Percentiles rank a stretch among this genome's conserved stretches.
phyloP scores from a whole-genome alignment of 2,888 invertebrate species.

The Idaea aversata region DNA sequence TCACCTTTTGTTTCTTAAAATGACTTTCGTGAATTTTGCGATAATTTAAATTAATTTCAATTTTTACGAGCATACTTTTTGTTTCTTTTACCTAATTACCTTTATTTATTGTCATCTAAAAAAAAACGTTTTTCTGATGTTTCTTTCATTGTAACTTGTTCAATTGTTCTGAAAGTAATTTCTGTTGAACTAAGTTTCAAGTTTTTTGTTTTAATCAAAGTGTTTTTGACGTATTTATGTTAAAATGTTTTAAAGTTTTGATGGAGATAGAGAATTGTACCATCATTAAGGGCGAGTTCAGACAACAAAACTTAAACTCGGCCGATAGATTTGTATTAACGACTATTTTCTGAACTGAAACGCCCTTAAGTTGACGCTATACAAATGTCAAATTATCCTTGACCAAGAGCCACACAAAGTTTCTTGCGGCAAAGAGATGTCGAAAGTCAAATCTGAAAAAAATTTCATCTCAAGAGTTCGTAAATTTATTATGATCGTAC shows the following conservation, averaged over 20 bases:
- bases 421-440: too few species aligned
- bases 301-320: not conserved
- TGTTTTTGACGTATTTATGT: slow-evolving; percentile 1
- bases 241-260: not conserved
- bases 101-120: slow-evolving; percentile 2
- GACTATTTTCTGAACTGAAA: too few species aligned
- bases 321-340: too few species aligned
- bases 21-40: slow-evolving; percentile 38
- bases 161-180: not conserved
- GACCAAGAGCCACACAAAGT: too few species aligned
- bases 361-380: too few species aligned
- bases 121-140: not conserved
- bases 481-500: too few species aligned
- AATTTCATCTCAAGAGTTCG: too few species aligned
- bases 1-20: slow-evolving; percentile 40
- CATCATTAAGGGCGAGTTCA: not conserved
- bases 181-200: not conserved
- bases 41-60: slow-evolving; percentile 61
- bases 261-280: not conserved
- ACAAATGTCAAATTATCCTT: too few species aligned
- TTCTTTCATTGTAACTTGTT: slow-evolving; percentile 1
- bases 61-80: slow-evolving; percentile 34
- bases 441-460: too few species aligned
- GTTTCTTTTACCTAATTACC: not conserved
- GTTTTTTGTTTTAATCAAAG: not conserved